Conservation (phyloP, 2,797 vertebrate species). For the Nannoperca australis region DNA sequence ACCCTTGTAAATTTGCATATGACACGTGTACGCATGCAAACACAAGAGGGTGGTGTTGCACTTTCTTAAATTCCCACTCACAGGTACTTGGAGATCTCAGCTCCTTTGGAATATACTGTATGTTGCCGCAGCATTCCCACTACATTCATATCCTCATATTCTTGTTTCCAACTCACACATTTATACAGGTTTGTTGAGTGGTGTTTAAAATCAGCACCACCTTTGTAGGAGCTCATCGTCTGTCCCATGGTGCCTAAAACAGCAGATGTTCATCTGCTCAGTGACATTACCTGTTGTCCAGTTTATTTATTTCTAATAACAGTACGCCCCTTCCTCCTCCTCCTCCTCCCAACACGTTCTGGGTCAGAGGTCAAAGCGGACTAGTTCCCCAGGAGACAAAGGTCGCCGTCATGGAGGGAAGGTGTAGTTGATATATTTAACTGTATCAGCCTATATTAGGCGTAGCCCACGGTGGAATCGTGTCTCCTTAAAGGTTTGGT, state of each 20-base stretch:
- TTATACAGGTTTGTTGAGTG: constrained; percentile 3
- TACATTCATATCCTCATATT: background rate
- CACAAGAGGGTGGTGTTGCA: constrained; percentile 71
- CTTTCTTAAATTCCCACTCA: constrained; percentile 55
- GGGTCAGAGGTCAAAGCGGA: constrained; percentile 54
- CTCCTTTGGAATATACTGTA: constrained; percentile 27
- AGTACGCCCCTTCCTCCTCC: constrained; percentile 17
- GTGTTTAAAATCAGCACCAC: constrained; percentile 32
- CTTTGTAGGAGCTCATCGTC: constrained; percentile 38
- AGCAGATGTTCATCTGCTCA: constrained; percentile 55
- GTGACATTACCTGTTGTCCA: constrained; percentile 40
- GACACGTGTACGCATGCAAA: constrained; percentile 43
- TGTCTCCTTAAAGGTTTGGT: constrained; percentile 76
- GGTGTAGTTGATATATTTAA: constrained; percentile 64
- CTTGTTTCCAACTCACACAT: constrained; percentile 1
- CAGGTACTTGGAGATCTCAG: constrained; percentile 32
- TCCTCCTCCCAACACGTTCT: constrained; percentile 21
- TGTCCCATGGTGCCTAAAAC: constrained; percentile 74
- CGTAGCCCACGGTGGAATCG: constrained; percentile 66
- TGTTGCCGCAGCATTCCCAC: background rate
- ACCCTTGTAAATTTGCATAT: constrained; percentile 49
- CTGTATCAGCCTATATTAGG: constrained; percentile 88
- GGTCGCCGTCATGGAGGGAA: constrained; percentile 60
- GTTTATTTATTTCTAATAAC: constrained; percentile 46
- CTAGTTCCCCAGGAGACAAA: constrained; percentile 62